A percentile compares a stretch with the other conserved stretches of the same genome.
Conservation (phyloP, 2,113 vertebrate species). For the Geococcyx californianus region DNA sequence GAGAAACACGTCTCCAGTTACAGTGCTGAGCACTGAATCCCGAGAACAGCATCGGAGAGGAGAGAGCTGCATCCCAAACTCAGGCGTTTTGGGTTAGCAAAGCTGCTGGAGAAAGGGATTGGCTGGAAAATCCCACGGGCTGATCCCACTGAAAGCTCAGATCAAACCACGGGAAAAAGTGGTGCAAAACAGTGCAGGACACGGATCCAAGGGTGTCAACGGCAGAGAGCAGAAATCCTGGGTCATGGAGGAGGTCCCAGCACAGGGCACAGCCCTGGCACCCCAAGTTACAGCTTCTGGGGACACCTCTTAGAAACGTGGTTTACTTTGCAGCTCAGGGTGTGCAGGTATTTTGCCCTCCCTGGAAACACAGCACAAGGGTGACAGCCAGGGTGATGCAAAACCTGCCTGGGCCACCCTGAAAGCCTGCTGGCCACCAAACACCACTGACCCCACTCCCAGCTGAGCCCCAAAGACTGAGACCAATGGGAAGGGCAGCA, state of each 20-base stretch:
- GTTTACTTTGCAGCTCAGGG: accelerated
- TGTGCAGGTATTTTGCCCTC: accelerated
- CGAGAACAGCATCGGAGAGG: accelerated
- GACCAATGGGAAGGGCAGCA: accelerated
- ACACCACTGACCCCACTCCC: accelerated
- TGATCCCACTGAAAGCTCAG: background rate
- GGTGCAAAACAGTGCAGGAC: accelerated
- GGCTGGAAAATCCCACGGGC: background rate
- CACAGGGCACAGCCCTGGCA: background rate
- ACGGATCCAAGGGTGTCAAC: accelerated
- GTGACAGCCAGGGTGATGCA: background rate
- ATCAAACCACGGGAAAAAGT: background rate
- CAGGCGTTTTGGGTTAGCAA: background rate
- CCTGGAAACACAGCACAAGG: accelerated
- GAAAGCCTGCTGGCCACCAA: background rate
- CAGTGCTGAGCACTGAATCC: background rate
- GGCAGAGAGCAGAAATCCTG: background rate
- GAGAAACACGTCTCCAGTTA: accelerated
- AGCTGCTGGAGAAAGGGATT: background rate
- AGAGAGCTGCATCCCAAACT: background rate
- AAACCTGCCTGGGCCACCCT: accelerated
- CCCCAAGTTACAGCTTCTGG: accelerated
- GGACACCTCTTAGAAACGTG: accelerated
- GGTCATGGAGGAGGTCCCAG: background rate
- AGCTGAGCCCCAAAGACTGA: background rate